These are phyloP conservation scores for Cheilosia scutellata DNA, from an alignment of 2,888 invertebrate genomes.

Conservation along the genomic window DNA sequence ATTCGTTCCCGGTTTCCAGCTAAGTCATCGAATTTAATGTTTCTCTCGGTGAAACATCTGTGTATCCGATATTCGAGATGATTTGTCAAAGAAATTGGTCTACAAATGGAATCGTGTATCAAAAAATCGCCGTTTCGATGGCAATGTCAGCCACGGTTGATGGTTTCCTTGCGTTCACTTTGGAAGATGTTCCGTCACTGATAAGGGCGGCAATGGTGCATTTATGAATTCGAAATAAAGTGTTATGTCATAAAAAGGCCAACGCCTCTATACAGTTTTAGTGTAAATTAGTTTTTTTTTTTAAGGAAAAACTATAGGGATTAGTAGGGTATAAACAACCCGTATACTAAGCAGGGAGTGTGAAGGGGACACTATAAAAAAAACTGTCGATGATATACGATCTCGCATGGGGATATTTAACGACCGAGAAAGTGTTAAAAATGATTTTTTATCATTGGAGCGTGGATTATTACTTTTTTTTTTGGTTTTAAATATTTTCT, in stretches of 20 bases:
- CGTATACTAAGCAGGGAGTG: conserved; percentile 7
- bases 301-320: conserved; percentile 19
- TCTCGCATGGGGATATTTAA: conserved; percentile 68
- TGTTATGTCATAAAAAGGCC: conserved; percentile 71
- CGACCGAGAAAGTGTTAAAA: conserved; percentile 75
- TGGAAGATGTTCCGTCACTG: conserved; percentile 48
- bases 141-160: conserved; percentile 35
- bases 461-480: conserved; percentile 61
- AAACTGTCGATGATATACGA: conserved; percentile 64
- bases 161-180: conserved; percentile 42
- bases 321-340: conserved; percentile 31
- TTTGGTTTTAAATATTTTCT: conserved; percentile 29
- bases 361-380: conserved; percentile 41
- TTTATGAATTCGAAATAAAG: conserved; percentile 64
- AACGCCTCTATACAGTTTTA: conserved; percentile 59
- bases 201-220: conserved; percentile 60
- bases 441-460: conserved; percentile 68
- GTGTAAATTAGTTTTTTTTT: conserved; percentile 56
- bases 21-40: conserved; percentile 67
- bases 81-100: conserved; percentile 71
- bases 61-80: conserved; percentile 49
- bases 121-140: conserved; percentile 31
- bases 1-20: conserved; percentile 14
- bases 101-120: conserved; percentile 50
- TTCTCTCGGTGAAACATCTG: conserved; percentile 55